Base-by-base conservation (phyloP, 2,113 vertebrate species). In the Cavia aperea region DNA sequence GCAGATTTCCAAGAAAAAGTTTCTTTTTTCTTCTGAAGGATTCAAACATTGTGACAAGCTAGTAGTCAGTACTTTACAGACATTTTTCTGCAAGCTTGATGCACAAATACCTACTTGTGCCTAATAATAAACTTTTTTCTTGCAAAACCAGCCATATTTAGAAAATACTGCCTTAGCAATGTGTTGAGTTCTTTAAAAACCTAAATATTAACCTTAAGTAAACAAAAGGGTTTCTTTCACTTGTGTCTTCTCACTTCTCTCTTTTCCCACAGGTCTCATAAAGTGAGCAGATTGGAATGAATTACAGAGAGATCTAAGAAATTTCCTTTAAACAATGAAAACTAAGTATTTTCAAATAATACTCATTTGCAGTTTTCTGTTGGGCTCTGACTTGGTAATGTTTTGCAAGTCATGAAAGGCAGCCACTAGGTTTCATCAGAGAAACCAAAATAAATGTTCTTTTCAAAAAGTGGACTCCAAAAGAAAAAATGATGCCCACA, bases 361-460 rank as follows among this genome's bases (percentile, higher is more conserved):
- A 86, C 49, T 92, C 94, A 95, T 63, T 95, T 93, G 89, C 24
- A 33, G 23, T 87, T 93, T 86, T 68, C 62, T 87, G 94, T 91
- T 8, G 5, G 46, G 29, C 78, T 96, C 92, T 93, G 54, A 90
- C n/a, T 87, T 95, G 95, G 92, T 95, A 96, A 94, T 82, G 77
- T 4, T 21, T 77, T 93, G 85, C 88, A 92, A 90, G 94, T 62
- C 93, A 94, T 54, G 93, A 26, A 2, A 60, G 93, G 56, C 12
- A 93, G 81, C 93, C 89, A 85, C 60, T 94, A 33, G 85, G 3
- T 78, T 96, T 95, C 72, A 92, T 58, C 83, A 73, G 82, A 66
- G 92, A 95, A 96, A 96, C 88, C 85, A 92, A 88, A 97, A 94
- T 93, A 79, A 96, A 86, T 72, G 88, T 95, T 78, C 72, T 92